Evolutionary conservation across 2,113 vertebrate genomes (phyloP), one percentile per base, ranked within the genome.

Genomic region (Rhodinocichla rosea): DNA sequence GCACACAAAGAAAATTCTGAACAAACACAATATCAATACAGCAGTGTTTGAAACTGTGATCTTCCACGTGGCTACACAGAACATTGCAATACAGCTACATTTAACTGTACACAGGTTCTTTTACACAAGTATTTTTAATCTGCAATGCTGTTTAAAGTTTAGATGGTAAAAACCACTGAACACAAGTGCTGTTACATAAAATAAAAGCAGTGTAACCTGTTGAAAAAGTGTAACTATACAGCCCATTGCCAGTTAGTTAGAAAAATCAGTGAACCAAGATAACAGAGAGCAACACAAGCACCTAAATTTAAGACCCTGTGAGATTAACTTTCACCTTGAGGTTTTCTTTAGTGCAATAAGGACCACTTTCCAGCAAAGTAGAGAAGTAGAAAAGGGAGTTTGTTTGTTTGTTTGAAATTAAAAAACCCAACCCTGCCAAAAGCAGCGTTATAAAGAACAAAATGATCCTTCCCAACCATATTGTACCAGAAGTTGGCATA

Each of bases 401-500:
- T 74, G 21, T 67, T 44, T 40, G 20, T 10, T 60, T 30, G 59
- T 26, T 67, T 33, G 27, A 2, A 45, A 27, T 30, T 30, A 79
- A 83, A 93, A 87, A 21, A 1, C 44, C 62, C 82, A 83, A 40
- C 57, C 68, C 89, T 90, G 52, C 60, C 60, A 89, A 92, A 86
- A 89, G 85, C 85, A 90, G 92, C 2, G 0, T 55, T 59, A 87
- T 40, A 82, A 67, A 79, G 63, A 81, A 92, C 74, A 87, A 95
- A 93, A 95, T 79, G 94, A 95, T 95, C 97, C 97, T 97, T 97
- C 93, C 97, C 95, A 95, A 93, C 97, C 95, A 52, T 79, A 50
- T 80, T 7, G 75, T 52, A 96, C 95, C 97, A 90, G 96, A 96
- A 92, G 90, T 5, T 87, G 97, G 97, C 45, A 90, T 98, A 99